Conservation (phyloP, 2,797 vertebrate genomes). For the Vultur gryphus region DNA sequence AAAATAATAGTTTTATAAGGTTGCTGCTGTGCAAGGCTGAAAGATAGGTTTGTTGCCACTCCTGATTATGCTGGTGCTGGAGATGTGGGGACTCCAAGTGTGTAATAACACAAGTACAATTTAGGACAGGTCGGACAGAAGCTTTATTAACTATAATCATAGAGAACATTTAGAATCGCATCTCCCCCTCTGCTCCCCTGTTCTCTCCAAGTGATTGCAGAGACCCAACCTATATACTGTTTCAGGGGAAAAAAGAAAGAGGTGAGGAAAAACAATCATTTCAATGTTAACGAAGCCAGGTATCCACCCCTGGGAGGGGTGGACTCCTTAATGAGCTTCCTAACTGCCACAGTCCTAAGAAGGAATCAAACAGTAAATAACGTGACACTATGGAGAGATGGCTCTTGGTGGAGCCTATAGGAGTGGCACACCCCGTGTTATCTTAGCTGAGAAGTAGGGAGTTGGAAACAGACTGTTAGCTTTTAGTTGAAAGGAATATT, state of each 20-base stretch:
- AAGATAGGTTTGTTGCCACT: not conserved
- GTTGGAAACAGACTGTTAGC: not conserved
- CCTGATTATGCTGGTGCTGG: not conserved
- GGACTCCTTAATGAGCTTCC: not conserved
- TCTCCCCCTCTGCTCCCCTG: not conserved
- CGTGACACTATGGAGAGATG: not conserved
- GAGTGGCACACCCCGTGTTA: not conserved
- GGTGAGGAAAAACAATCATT: not conserved
- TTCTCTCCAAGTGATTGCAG: not conserved
- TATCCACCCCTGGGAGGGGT: not conserved
- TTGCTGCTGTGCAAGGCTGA: not conserved
- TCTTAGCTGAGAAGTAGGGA: not conserved
- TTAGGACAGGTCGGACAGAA: not conserved
- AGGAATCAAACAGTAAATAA: not conserved
- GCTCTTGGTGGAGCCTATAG: not conserved
- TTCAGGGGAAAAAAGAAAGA: not conserved
- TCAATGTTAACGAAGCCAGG: not conserved
- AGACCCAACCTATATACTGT: not conserved
- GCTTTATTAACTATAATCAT: not conserved
- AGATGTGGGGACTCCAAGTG: not conserved
- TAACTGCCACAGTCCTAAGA: not conserved
- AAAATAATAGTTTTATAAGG: not conserved
- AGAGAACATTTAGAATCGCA: not conserved
- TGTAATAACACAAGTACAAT: not conserved
- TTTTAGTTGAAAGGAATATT: not conserved